Percentiles rank a stretch among this genome's conserved stretches.
These are phyloP conservation scores for Oryzias celebensis DNA, from an alignment of 2,113 vertebrate genomes.

Conservation along the genomic window DNA sequence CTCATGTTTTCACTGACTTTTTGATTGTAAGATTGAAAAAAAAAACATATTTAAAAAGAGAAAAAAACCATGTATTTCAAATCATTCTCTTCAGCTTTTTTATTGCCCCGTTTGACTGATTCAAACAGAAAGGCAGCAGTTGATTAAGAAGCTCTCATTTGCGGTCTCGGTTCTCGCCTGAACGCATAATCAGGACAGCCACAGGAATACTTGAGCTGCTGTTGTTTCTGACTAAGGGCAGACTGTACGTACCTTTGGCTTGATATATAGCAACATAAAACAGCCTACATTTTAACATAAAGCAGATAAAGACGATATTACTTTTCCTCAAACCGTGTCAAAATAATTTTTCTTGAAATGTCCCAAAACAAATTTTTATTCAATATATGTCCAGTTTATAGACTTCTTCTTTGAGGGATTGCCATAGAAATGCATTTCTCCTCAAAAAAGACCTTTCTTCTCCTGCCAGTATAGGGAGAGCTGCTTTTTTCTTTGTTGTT, in stretches of 20 bases:
- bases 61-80: background rate
- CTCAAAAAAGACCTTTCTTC: constrained; percentile 35
- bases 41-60: constrained; percentile 2
- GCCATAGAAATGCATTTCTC: constrained; percentile 58
- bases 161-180: constrained; percentile 6
- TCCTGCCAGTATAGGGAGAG: constrained; percentile 46
- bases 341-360: constrained; percentile 2
- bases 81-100: constrained; percentile 16
- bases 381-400: background rate
- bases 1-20: too few relatives aligned
- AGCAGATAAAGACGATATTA: background rate
- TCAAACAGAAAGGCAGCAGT: constrained; percentile 29
- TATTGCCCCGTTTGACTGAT: constrained; percentile 22
- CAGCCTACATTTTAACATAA: background rate
- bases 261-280: background rate
- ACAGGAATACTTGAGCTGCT: background rate
- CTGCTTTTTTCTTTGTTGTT: constrained; percentile 66
- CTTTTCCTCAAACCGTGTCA: background rate
- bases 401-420: constrained; percentile 26
- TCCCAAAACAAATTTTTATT: background rate
- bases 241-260: background rate
- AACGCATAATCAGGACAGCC: constrained; percentile 8
- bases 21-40: background rate
- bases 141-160: constrained; percentile 45
- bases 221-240: background rate